Base-by-base conservation (phyloP, 1,140 invertebrate genomes). In the Manduca sexta region DNA sequence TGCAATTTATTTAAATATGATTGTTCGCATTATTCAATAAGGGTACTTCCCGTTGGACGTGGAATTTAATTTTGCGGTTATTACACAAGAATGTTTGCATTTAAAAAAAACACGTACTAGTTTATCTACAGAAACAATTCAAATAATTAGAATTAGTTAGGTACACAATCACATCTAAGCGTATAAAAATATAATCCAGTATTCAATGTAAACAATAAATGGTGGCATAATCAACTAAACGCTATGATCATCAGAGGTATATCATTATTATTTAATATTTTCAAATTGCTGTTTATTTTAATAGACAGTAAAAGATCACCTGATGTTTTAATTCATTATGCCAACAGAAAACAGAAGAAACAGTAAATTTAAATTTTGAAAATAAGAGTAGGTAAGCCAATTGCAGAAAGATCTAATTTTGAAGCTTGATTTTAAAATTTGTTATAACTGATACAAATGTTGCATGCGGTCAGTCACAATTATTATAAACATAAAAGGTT, bases 381-480 rank as follows among this genome's bases (percentile, higher is more conserved):
- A 73, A 59, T 54, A 68, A 73, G 65, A 41, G 50, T 56, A 65
- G n/a, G 50, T 52, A 84, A 83, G 81, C 81, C 81, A 84, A 84
- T 84, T 78, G 64, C 64, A 60, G 71, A 58, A 75, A 70, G 49
- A 34, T 69, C 74, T 80, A 79, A 67, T 60, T 49, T 55, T 44
- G 41, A 82, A 82, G 78, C 78, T 68, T 55, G 52, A 47, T 62
- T 57, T 66, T 73, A 64, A 56, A 70, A 64, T 70, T 60, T 53
- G 52, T 77, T 71, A 77, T 58, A 59, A 74, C 53, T 68, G 46
- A 71, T 60, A 76, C 48, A 65, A 65, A 64, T 60, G 45, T 69
- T 57, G 76, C 81, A 84, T 84, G 81, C 81, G 62, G 79, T 84
- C 74, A 84, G 81, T 84, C 74, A 84, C 81, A 78, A 69, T 69